These are phyloP conservation scores for Remorina albescens DNA, from an alignment of 2,797 vertebrate genomes.

Conservation along the genomic window DNA sequence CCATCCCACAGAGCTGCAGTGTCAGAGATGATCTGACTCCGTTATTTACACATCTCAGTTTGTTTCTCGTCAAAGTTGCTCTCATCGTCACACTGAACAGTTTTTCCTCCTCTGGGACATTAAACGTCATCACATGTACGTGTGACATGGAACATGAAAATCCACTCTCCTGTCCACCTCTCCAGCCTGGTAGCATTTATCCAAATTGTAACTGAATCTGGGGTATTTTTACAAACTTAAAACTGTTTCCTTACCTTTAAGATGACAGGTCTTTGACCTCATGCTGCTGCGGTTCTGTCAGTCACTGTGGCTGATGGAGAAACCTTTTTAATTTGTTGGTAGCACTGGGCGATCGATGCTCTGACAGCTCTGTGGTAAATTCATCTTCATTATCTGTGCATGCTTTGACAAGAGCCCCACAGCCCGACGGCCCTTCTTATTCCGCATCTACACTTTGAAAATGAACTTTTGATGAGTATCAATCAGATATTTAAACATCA, in stretches of 20 bases:
- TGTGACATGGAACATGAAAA: too few relatives aligned
- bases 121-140: too few relatives aligned
- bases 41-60: too few relatives aligned
- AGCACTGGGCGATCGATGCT: neutral
- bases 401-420: neutral
- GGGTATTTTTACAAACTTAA: too few relatives aligned
- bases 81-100: too few relatives aligned
- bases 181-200: too few relatives aligned
- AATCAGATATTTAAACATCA: neutral
- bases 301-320: neutral
- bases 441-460: neutral
- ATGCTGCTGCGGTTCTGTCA: neutral
- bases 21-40: too few relatives aligned
- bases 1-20: too few relatives aligned
- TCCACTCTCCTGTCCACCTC: too few relatives aligned
- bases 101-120: too few relatives aligned
- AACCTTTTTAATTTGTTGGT: neutral
- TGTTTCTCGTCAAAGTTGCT: too few relatives aligned
- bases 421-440: neutral
- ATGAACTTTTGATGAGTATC: neutral
- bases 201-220: too few relatives aligned
- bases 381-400: conserved; percentile 4
- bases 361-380: neutral
- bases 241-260: neutral
- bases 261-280: neutral